Evolutionary conservation across 2,113 vertebrate genomes (phyloP), one percentile per base, ranked within the genome.

Genomic region (Sander lucioperca): DNA sequence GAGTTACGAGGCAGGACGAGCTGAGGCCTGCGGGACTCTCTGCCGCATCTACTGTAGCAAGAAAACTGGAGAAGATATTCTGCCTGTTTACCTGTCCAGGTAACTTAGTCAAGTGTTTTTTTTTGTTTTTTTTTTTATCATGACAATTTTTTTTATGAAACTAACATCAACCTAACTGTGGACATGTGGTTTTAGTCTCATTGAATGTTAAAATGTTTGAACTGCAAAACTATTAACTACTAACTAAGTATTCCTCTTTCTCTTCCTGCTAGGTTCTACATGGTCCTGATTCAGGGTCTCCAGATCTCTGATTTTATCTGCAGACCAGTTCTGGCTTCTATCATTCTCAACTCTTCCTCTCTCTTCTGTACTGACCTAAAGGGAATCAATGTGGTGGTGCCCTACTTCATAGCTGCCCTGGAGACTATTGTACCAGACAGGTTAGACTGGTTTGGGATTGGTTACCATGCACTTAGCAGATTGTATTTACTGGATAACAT

Each of bases 41-140:
- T 98, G 97, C 91, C 97, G 98, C 90, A 99, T 99, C 92, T 98
- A 99, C 94, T 99, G 97, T 97, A 99, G 98, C 95, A 99, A 99
- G 96, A 98, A 98, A 96, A 99, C 97, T 19, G 97, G 97, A 93
- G 98, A 99, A 92, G 97, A 98, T 75, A 99, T 99, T 93, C 95
- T 99, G n/a, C 96, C 98, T 67, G 97, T 98, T 88, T 99, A 99
- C 91, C 95, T 99, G 86, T 98, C 98, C 87, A 98, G 98, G 98
- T 99, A 96, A 93, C 12, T 0, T 33, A 23, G 4, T 12, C n/a
- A 11, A 19, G 5, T 5, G 21, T 14, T 19, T 30, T 68, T 27
- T 63, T 50, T 3, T n/a, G n/a, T 33, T 23, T 50, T 39, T 33
- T 33, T 33, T 33, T 6, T 30, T 0, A 2, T 53, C 21, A 63